These are phyloP conservation scores for Tiliqua scincoides DNA, from an alignment of 2,113 vertebrate species.

Conservation along the genomic window DNA sequence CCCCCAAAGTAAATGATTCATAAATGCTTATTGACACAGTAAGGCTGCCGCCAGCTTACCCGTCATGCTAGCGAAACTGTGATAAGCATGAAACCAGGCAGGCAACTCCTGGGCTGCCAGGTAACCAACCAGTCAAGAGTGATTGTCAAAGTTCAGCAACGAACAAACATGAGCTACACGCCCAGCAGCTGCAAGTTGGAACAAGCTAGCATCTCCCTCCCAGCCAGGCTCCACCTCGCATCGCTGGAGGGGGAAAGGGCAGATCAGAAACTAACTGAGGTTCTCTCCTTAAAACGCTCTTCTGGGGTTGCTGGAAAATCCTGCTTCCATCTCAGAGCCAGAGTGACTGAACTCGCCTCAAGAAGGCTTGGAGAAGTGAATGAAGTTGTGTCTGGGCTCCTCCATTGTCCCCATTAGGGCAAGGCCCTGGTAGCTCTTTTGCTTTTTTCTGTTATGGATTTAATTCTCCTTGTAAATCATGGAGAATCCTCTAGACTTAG, in stretches of 20 bases:
- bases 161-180: not conserved
- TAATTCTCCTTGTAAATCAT: too few relatives aligned
- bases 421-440: too few relatives aligned
- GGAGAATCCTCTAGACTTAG: too few relatives aligned
- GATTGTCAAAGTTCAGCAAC: not conserved
- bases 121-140: not conserved
- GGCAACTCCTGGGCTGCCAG: not conserved
- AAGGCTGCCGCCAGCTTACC: too few relatives aligned
- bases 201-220: not conserved
- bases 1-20: slow-evolving; percentile 13
- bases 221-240: not conserved
- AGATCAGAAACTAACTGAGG: too few relatives aligned
- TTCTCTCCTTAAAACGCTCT: not conserved
- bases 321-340: not conserved
- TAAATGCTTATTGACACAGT: slow-evolving; percentile 1
- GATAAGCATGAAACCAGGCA: not conserved
- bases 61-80: not conserved
- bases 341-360: not conserved
- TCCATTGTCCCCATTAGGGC: too few relatives aligned
- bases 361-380: not conserved
- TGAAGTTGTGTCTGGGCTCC: not conserved
- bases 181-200: not conserved
- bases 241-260: not conserved
- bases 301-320: not conserved
- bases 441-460: too few relatives aligned